Evolutionary conservation across 1,140 invertebrate species (phyloP).

Genomic region (Trachymyrmex septentrionalis): DNA sequence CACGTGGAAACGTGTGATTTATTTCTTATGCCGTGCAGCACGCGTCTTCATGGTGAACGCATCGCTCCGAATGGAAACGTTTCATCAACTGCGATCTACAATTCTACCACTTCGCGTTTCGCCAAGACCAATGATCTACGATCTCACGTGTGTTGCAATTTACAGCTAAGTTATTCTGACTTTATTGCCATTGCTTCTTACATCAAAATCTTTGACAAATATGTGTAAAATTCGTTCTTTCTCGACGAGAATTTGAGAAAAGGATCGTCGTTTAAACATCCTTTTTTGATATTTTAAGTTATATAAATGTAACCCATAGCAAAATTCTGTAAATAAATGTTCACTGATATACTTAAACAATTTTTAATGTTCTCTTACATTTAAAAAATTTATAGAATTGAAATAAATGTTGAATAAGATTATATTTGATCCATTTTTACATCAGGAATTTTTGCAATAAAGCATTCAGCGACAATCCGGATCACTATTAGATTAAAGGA

Average conservation of each 20-base stretch:
- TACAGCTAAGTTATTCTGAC: neutral
- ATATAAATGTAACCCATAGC: slow-evolving; percentile 5
- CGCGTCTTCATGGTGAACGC: slow-evolving; percentile 46
- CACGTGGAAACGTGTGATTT: slow-evolving; percentile 58
- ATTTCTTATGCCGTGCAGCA: slow-evolving; percentile 47
- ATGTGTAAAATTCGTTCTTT: neutral
- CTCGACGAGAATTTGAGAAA: neutral
- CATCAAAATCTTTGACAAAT: neutral
- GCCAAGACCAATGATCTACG: slow-evolving; percentile 39
- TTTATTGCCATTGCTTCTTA: slow-evolving; percentile 1
- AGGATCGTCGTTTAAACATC: neutral
- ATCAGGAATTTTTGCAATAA: neutral
- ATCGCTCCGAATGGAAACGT: slow-evolving; percentile 40
- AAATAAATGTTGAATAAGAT: neutral
- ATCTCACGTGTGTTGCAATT: slow-evolving; percentile 28
- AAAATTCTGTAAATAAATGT: slow-evolving; percentile 5
- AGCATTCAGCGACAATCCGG: neutral
- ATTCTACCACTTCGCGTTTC: slow-evolving; percentile 4
- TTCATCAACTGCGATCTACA: slow-evolving; percentile 54
- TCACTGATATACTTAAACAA: neutral
- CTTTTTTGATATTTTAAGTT: neutral
- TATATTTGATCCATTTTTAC: neutral
- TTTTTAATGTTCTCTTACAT: neutral
- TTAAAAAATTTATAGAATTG: neutral
- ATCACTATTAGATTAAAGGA: neutral